Base-by-base conservation (phyloP, 2,113 vertebrate genomes). In the Cervus canadensis region DNA sequence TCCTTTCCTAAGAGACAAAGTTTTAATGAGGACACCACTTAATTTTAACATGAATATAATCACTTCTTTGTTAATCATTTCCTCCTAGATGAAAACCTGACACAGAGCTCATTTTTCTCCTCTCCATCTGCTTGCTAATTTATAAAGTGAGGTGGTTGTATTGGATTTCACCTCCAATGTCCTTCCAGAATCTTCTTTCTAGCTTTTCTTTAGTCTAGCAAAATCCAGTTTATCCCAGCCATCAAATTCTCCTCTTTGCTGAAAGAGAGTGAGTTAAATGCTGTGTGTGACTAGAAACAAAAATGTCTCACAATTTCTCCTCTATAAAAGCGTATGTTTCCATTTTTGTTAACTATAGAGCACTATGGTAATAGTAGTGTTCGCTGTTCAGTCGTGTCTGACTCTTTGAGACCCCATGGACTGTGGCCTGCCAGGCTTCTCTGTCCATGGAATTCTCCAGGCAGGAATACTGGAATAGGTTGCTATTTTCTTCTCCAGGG, bases 21-120 rank as follows among this genome's bases (percentile, higher is more conserved):
- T 92, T 97, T 96, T 96, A 96, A 89, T 89, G 89, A 97, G 90
- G 79, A 71, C 60, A 87, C 78, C 36, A 91, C 78, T 96, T 91
- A 95, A 94, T 96, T 97, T 94, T 97, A 96, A 84, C 45, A 64
- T 71, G 40, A 94, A 45, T 45, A 56, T 78, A 79, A 79, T 89
- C 28, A 50, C 78, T 88, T 94, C 28, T 97, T 78, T 82, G 62
- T 56, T 94, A 88, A 83, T 96, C 17, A 94, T 93, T 95, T 96
- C 78, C 56, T 93, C 40, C 28, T 86, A 94, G 92, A 88, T 92
- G 52, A 92, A 97, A 96, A 95, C 33, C 48, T 93, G 76, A 97
- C 85, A 78, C 19, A 81, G 52, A 93, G 36, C 60, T 97, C 91
- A 48, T 71, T 95, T 91, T 87, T 17, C 13, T 45, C 43, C 43